Conservation (phyloP, 2,797 vertebrate genomes). For the Yasuhikotakia modesta region DNA sequence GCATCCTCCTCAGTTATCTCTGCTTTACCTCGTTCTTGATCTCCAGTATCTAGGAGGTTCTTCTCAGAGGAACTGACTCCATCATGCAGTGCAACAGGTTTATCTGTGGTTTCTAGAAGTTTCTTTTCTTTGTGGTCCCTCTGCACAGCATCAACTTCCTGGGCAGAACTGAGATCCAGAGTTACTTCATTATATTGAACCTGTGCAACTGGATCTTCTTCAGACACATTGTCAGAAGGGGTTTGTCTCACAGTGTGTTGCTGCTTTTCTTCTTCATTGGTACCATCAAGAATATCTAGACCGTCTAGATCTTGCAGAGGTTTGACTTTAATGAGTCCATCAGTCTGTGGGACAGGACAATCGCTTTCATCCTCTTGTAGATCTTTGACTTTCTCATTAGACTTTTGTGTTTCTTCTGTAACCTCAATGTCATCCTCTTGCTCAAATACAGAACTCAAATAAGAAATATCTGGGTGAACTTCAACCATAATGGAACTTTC, state of each 20-base stretch:
- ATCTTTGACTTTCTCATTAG: slow-evolving; percentile 6
- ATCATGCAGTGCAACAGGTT: background rate
- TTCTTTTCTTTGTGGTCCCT: background rate
- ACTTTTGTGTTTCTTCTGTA: slow-evolving; percentile 16
- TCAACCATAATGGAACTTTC: slow-evolving; percentile 31
- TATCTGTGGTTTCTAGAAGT: background rate
- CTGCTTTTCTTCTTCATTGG: background rate
- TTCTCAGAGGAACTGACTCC: background rate
- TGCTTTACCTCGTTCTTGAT: background rate
- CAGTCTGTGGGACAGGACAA: slow-evolving; percentile 12
- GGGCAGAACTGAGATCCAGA: slow-evolving; percentile 6
- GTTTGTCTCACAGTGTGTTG: background rate
- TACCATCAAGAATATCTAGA: background rate
- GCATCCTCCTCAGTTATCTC: background rate
- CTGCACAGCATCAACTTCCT: background rate
- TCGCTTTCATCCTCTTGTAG: slow-evolving; percentile 2
- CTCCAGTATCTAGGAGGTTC: background rate
- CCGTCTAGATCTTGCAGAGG: slow-evolving; percentile 10
- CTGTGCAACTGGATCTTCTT: slow-evolving; percentile 1
- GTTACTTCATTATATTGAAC: background rate
- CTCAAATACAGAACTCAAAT: slow-evolving; percentile 26
- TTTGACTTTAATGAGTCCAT: background rate
- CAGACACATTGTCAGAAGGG: slow-evolving; percentile 1
- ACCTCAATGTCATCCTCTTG: background rate
- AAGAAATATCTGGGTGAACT: slow-evolving; percentile 30